Evolutionary conservation across 1,140 invertebrate species (phyloP).

Genomic region (Cydia strobilella): DNA sequence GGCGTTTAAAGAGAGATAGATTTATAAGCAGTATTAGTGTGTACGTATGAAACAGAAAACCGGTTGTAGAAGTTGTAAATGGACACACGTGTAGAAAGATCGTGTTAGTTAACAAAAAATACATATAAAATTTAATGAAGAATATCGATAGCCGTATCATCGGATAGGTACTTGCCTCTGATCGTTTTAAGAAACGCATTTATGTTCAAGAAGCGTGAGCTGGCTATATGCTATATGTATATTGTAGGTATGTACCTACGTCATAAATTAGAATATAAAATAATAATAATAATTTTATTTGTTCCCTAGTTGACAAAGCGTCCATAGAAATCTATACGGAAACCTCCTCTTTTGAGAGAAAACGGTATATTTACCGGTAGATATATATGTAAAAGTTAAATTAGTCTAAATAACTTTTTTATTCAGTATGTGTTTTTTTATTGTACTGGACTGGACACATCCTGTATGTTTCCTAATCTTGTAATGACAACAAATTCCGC

Average conservation of each 20-base stretch:
- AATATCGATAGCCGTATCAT: conserved; percentile 26
- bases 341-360: no score
- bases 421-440: no score
- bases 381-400: no score
- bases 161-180: conserved; percentile 10
- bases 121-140: conserved; percentile 18
- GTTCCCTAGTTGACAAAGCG: no score
- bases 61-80: conserved; percentile 31
- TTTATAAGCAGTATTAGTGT: not conserved
- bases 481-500: no score
- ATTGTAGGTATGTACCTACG: not conserved
- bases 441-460: no score
- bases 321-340: no score
- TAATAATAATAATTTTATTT: no score
- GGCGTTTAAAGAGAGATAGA: conserved; percentile 4
- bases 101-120: conserved; percentile 30
- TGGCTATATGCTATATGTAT: no score
- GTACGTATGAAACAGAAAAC: conserved; percentile 14
- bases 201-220: not conserved
- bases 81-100: conserved; percentile 28
- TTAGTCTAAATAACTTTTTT: no score
- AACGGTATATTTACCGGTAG: no score
- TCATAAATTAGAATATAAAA: not conserved
- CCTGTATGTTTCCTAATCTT: no score
- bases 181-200: conserved; percentile 14